Base-by-base conservation (phyloP, 2,888 invertebrate genomes). In the Melipona bicolor region DNA sequence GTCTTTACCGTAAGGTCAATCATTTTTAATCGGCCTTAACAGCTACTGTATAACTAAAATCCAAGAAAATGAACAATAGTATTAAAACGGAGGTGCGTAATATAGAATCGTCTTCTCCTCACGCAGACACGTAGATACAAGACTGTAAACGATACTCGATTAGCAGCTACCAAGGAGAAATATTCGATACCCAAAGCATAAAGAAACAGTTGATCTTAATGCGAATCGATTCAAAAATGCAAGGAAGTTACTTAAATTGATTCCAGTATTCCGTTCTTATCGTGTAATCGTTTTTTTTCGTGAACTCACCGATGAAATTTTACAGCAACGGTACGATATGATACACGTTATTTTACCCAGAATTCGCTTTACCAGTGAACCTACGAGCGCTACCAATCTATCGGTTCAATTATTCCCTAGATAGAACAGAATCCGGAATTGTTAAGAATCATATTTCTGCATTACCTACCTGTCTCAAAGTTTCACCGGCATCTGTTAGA, bases 1-100 rank as follows among this genome's bases (percentile, higher is more conserved):
- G 98, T 98, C 95, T 98, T 98, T 90, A 98, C 97, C 90, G 97
- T 98, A 91, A 98, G 95, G 91, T 97, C 96, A 95, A 98, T 97
- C 97, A 97, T 97, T 93, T 54, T 88, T 13, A 73, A 65, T 71
- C 81, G 59, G 76, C 70, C 73, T 73, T 43, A 69, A 54, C 43
- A 76, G 71, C 62, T 69, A 54, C 71, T 24, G 56, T 65, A 62
- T 36, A 64, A 72, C 77, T 72, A 79, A 83, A 83, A 82, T 80
- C 74, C 49, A 62, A 50, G 36, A 43, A 65, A 50, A 69, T 15
- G 32, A 24, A 36, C n/a, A 64, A 71, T 56, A 71, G 32, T 77
- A 76, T 71, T 49, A 61, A 62, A n/a, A 54, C 11, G 27, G 43
- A 32, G 27, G 50, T 24, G 70, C 59, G 67, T 68, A 79, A 72